Conservation (phyloP, 2,888 invertebrate species). For the Rhamnusium bicolor region DNA sequence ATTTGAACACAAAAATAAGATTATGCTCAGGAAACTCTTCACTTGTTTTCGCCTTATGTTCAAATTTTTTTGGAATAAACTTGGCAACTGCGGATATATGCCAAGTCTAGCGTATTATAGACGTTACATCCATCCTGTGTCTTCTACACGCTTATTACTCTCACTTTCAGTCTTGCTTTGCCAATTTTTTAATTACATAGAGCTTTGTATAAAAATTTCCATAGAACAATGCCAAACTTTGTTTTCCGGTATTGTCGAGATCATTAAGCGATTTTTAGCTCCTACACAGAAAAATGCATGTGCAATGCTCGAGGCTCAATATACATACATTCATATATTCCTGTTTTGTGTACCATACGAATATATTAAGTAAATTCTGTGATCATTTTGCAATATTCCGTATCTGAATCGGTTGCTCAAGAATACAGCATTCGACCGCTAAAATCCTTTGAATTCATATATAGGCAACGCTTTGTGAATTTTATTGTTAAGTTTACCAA, state of each 20-base stretch:
- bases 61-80: neutral
- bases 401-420: constrained; percentile 8
- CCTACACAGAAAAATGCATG: constrained; percentile 1
- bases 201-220: constrained; percentile 36
- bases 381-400: constrained; percentile 14
- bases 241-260: constrained; percentile 18
- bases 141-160: constrained; percentile 38
- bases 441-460: constrained; percentile 48
- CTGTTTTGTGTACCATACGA: neutral
- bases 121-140: constrained; percentile 30
- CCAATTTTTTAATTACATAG: constrained; percentile 48
- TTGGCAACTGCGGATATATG: constrained; percentile 27
- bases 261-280: neutral
- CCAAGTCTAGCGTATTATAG: constrained; percentile 32
- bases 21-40: too few relatives aligned
- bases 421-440: constrained; percentile 2
- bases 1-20: too few relatives aligned
- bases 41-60: neutral
- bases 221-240: constrained; percentile 36
- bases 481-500: constrained; percentile 60
- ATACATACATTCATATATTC: neutral
- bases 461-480: constrained; percentile 58
- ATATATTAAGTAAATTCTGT: neutral
- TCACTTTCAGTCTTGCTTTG: constrained; percentile 44
- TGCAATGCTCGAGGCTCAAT: neutral